These are phyloP conservation scores for Picathartes gymnocephalus DNA, from an alignment of 2,113 vertebrate species.

Conservation along the genomic window DNA sequence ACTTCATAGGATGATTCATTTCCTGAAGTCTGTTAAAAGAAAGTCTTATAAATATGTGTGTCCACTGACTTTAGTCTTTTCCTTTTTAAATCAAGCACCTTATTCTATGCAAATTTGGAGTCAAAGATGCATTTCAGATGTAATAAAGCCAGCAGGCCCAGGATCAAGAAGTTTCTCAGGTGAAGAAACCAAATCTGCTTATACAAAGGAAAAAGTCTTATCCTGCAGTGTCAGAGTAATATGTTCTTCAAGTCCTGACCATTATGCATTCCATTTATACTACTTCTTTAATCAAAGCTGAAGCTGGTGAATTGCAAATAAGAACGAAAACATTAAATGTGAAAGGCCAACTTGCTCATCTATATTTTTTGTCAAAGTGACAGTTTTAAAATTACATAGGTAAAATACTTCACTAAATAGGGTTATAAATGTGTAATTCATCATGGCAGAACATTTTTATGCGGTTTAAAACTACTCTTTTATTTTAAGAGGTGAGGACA, in stretches of 20 bases:
- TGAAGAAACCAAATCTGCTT: slow-evolving; percentile 56
- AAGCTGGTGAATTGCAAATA: slow-evolving; percentile 75
- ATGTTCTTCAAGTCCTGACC: slow-evolving; percentile 58
- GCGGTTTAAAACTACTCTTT: slow-evolving; percentile 70
- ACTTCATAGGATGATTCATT: not conserved
- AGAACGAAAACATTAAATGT: slow-evolving; percentile 76
- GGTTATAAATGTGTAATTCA: slow-evolving; percentile 76
- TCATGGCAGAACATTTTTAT: slow-evolving; percentile 74
- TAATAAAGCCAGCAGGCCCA: slow-evolving; percentile 26
- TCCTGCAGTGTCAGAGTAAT: slow-evolving; percentile 44
- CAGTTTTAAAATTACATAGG: slow-evolving; percentile 79
- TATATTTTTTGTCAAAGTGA: slow-evolving; percentile 81
- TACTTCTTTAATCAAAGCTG: slow-evolving; percentile 75
- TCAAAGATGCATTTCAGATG: slow-evolving; percentile 7
- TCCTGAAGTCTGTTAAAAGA: not conserved
- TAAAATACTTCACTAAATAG: slow-evolving; percentile 76
- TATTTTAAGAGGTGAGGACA: slow-evolving; percentile 66
- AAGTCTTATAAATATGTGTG: not conserved
- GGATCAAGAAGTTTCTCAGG: slow-evolving; percentile 52
- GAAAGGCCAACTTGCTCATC: slow-evolving; percentile 74
- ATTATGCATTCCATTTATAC: slow-evolving; percentile 58
- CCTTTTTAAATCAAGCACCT: slow-evolving; percentile 38
- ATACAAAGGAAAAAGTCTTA: slow-evolving; percentile 46
- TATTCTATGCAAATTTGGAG: slow-evolving; percentile 24
- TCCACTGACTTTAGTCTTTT: slow-evolving; percentile 25